Evolutionary conservation across 2,888 invertebrate species (phyloP).

Genomic region (Eledona agricola): DNA sequence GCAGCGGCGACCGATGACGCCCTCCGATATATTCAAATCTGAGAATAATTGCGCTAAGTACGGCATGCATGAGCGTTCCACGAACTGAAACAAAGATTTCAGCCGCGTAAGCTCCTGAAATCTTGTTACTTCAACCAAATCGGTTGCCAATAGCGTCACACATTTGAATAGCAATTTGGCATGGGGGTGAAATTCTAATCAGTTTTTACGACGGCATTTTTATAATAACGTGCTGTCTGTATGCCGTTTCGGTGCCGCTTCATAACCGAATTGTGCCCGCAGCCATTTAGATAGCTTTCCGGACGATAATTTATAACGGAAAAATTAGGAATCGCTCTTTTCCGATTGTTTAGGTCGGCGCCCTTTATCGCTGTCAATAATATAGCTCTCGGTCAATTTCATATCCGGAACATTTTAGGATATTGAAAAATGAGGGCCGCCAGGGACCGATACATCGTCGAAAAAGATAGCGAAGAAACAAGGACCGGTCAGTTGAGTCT

Average conservation of each 20-base stretch:
- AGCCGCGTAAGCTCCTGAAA: slow-evolving; percentile 57
- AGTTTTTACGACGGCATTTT: slow-evolving; percentile 62
- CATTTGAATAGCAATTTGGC: slow-evolving; percentile 64
- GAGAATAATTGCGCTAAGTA: slow-evolving; percentile 1
- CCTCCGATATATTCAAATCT: no score
- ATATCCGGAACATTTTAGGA: slow-evolving; percentile 59
- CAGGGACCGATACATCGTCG: slow-evolving; percentile 58
- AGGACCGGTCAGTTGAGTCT: slow-evolving; percentile 41
- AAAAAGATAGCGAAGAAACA: slow-evolving; percentile 50
- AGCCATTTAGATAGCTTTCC: slow-evolving; percentile 41
- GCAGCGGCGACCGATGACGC: slow-evolving; percentile 1
- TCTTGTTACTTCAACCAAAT: slow-evolving; percentile 62
- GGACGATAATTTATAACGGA: slow-evolving; percentile 32
- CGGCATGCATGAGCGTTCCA: not conserved
- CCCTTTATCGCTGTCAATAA: slow-evolving; percentile 49
- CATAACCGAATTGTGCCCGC: slow-evolving; percentile 43
- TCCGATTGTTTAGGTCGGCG: slow-evolving; percentile 19
- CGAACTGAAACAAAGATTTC: slow-evolving; percentile 63
- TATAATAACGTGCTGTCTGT: slow-evolving; percentile 58
- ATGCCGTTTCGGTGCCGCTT: slow-evolving; percentile 48
- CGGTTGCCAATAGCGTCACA: slow-evolving; percentile 63
- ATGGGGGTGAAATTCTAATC: slow-evolving; percentile 63
- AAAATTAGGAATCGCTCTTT: slow-evolving; percentile 22
- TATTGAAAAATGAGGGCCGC: slow-evolving; percentile 61
- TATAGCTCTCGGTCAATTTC: slow-evolving; percentile 58